Evolutionary conservation across 2,888 invertebrate genomes (phyloP), one percentile per base, ranked within the genome.

Genomic region (Chymomyza fuscimana): DNA sequence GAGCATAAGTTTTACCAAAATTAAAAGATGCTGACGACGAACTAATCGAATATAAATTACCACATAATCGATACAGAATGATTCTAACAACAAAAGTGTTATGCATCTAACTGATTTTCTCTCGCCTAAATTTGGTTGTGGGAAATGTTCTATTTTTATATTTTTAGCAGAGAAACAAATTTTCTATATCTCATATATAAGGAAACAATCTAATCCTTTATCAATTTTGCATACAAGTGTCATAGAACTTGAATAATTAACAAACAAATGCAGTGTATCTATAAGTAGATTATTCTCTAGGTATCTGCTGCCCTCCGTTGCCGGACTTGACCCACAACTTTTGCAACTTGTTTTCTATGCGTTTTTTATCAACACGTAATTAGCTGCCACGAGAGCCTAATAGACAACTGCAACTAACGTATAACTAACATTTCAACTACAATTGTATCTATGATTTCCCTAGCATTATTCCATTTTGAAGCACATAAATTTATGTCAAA

Each of bases 291-390:
- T 46, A 46, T 12, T 46, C 40, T 46, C 4, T 12, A 12, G 3
- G 36, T 12, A 46, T 10, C 12, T 12, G 40, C 5, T 12, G 12
- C 40, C 10, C 10, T 46, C 40, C 10, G 40, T 46, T 46, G 40
- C 12, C 40, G 12, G 1, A 12, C 12, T 46, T 46, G 40, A 12
- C 40, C 40, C 40, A 46, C 40, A 46, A 66, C 74, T 65, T 63
- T 63, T 59, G 79, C 79, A 76, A 87, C 87, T 86, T 58, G 87
- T 81, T 83, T 75, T 72, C 77, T 73, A 83, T 82, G 85, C 73
- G 77, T 82, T 67, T 80, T 32, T 87, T 87, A 81, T 84, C 82
- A 46, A 46, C 40, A 80, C 73, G 85, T 78, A 79, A 87, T 87
- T 85, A 85, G 60, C 9, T 15, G 58, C 15, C 22, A 25, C 16